A percentile compares a stretch with the other conserved stretches of the same genome.
These are phyloP conservation scores for Allacma fusca DNA, from an alignment of 2,888 invertebrate species.

Conservation along the genomic window DNA sequence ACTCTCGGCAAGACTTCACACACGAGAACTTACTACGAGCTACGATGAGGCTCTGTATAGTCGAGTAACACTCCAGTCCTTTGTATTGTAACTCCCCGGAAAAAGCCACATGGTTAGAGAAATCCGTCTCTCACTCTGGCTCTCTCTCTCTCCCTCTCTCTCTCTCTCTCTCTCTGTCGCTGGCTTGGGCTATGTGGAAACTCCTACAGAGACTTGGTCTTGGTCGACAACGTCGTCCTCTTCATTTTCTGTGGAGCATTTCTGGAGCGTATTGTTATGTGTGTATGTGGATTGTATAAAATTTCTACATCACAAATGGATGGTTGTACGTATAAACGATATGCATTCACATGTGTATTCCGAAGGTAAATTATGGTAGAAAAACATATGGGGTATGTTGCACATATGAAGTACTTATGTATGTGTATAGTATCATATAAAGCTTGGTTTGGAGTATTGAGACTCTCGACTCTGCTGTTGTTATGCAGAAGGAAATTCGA, in stretches of 20 bases:
- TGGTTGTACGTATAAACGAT: too few species aligned
- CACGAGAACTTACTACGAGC: background rate
- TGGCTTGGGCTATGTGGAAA: too few species aligned
- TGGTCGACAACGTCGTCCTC: conserved; percentile 29
- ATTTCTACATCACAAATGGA: too few species aligned
- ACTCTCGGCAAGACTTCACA: conserved; percentile 37
- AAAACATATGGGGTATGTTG: too few species aligned
- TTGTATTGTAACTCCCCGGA: conserved; percentile 32
- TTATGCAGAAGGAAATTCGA: background rate
- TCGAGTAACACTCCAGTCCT: conserved; percentile 13
- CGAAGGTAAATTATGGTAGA: too few species aligned
- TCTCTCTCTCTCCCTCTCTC: too few species aligned
- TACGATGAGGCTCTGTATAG: background rate
- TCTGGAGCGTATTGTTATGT: background rate
- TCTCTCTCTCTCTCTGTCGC: too few species aligned
- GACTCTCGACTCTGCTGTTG: background rate
- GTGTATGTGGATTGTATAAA: background rate
- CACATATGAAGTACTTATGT: background rate
- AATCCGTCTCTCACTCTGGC: conserved; percentile 22
- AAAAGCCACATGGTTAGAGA: conserved; percentile 41
- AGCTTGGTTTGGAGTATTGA: background rate
- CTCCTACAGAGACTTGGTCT: background rate
- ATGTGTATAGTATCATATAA: background rate
- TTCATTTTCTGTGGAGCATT: background rate
- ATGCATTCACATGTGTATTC: too few species aligned